phyloP scores from a whole-genome alignment of 2,797 vertebrate species.

The Melopsittacus undulatus region DNA sequence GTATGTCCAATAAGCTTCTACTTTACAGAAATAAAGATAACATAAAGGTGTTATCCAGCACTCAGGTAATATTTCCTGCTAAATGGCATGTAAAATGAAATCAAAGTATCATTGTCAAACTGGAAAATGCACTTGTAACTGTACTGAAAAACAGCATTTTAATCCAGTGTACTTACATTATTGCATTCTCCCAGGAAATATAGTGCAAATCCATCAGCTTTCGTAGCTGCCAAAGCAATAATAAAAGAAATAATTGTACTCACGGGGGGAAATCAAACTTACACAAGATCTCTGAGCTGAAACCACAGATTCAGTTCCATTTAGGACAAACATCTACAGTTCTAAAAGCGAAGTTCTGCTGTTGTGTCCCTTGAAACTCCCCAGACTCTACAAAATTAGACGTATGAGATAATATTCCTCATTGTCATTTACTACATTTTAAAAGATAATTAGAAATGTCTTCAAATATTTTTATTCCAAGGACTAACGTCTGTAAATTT shows the following conservation, averaged over 20 bases:
- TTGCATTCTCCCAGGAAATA: constrained; percentile 99
- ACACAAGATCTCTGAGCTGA: neutral
- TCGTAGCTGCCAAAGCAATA: constrained; percentile 88
- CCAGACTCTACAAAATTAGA: neutral
- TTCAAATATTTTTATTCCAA: neutral
- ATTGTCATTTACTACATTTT: neutral
- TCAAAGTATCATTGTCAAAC: neutral
- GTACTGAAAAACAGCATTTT: constrained; percentile 9
- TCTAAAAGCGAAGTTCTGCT: neutral
- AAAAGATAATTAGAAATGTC: neutral
- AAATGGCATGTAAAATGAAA: neutral
- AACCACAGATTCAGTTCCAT: neutral
- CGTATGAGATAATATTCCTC: neutral
- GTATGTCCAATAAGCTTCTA: neutral
- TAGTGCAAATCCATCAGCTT: constrained; percentile 98
- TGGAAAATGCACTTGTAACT: neutral
- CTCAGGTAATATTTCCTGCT: neutral
- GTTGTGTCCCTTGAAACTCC: neutral
- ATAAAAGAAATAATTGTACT: constrained; percentile 58
- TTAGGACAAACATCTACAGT: neutral
- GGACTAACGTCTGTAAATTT: neutral
- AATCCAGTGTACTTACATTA: constrained; percentile 88
- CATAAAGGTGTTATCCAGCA: neutral
- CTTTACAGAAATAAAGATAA: neutral
- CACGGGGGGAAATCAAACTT: neutral